Conservation (phyloP, 2,113 vertebrate species). For the Pontoporia blainvillei region DNA sequence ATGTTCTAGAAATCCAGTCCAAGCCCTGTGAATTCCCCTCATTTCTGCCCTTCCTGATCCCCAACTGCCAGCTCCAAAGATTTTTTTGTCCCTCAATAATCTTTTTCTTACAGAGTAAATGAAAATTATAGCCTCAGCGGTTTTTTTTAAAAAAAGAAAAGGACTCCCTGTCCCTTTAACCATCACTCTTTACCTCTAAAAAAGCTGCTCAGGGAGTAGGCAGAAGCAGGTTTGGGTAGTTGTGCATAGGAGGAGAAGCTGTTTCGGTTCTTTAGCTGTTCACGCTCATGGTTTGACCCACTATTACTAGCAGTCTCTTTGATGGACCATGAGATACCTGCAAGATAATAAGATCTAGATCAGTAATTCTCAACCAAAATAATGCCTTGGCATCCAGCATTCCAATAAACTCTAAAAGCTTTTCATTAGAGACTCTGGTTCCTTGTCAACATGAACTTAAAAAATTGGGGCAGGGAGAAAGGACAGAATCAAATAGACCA, state of each 20-base stretch:
- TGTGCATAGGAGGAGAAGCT: conserved; percentile 73
- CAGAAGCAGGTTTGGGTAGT: conserved; percentile 86
- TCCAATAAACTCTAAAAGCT: background rate
- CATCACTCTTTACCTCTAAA: conserved; percentile 89
- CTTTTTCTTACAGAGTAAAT: conserved; percentile 11
- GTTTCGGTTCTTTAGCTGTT: conserved; percentile 83
- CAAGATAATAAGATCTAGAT: background rate
- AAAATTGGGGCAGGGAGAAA: background rate
- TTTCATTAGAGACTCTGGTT: background rate
- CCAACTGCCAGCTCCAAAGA: background rate
- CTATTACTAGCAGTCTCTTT: conserved; percentile 90
- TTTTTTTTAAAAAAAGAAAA: background rate
- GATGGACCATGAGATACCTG: conserved; percentile 97
- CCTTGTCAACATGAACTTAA: background rate
- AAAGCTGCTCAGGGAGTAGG: conserved; percentile 91
- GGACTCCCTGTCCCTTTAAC: background rate
- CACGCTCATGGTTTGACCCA: conserved; percentile 76
- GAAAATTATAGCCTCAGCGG: background rate
- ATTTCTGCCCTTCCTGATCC: background rate
- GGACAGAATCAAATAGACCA: background rate
- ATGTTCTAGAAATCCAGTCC: background rate
- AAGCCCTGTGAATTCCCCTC: background rate
- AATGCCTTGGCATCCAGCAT: background rate
- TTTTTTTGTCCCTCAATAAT: background rate
- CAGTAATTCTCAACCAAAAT: background rate